Conservation (phyloP, 2,797 vertebrate genomes). For the Buphagus erythrorhynchus region DNA sequence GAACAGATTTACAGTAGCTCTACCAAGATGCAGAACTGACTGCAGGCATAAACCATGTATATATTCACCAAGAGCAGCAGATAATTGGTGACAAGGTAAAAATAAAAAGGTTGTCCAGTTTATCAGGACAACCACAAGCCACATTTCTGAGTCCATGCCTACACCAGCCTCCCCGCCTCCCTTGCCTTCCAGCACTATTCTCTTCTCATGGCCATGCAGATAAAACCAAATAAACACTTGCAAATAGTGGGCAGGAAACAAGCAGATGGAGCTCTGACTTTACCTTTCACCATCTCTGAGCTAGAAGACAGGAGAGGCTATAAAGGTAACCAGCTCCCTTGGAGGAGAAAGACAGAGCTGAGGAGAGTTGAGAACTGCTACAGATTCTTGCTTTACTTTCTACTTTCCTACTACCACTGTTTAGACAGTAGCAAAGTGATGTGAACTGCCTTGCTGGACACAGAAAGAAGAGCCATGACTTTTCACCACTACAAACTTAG, state of each 20-base stretch:
- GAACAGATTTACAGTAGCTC: neutral
- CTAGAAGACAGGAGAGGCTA: neutral
- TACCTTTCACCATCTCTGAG: neutral
- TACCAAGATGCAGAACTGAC: neutral
- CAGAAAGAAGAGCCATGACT: neutral
- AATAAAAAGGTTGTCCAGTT: neutral
- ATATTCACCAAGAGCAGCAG: neutral
- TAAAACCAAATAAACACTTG: neutral
- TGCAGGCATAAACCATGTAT: neutral
- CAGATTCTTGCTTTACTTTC: neutral
- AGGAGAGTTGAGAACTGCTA: neutral
- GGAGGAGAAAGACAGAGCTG: neutral
- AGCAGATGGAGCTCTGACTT: accelerated
- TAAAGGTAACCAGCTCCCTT: neutral
- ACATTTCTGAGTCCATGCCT: neutral
- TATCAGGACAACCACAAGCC: neutral
- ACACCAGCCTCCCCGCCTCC: neutral
- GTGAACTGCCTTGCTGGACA: neutral
- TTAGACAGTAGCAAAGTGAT: neutral
- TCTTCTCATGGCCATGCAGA: neutral
- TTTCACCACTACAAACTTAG: neutral
- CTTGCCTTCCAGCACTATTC: neutral
- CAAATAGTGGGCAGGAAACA: neutral
- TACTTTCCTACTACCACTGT: neutral
- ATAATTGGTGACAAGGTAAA: neutral